A percentile compares a stretch with the other conserved stretches of the same genome.
These are phyloP conservation scores for Eulemur mongoz DNA, from an alignment of 2,797 vertebrate species.

Conservation along the genomic window DNA sequence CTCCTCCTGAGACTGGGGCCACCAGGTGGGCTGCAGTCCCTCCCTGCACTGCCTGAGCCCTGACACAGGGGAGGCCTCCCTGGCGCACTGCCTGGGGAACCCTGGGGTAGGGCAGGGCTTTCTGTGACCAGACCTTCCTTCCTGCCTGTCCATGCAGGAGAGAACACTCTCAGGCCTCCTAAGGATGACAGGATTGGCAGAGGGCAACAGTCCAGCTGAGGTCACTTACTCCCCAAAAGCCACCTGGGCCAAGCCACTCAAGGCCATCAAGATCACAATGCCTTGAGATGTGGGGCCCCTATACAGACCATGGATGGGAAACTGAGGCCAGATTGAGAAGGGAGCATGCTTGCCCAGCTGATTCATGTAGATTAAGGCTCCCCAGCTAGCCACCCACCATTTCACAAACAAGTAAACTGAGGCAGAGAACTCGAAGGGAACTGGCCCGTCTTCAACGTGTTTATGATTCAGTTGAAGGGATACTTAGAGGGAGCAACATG, in stretches of 20 bases:
- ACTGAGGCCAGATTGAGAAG: neutral
- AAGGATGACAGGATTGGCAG: neutral
- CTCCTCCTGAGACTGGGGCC: neutral
- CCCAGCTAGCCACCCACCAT: neutral
- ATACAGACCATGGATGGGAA: neutral
- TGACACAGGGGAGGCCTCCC: neutral
- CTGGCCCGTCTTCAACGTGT: neutral
- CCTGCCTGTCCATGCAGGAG: neutral
- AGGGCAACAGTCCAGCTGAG: neutral
- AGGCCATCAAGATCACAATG: neutral
- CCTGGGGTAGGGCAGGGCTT: neutral
- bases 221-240: neutral
- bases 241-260: neutral
- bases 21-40: neutral
- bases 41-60: neutral
- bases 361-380: neutral
- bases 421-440: neutral
- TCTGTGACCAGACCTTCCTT: neutral
- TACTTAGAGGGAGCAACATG: neutral
- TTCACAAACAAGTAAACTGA: constrained; percentile 6
- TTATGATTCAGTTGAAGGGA: neutral
- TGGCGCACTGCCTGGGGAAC: neutral
- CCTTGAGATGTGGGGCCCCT: neutral
- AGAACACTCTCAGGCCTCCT: neutral
- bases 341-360: neutral